Evolutionary conservation across 1,140 invertebrate genomes (phyloP).

Genomic region (Atta cephalotes): DNA sequence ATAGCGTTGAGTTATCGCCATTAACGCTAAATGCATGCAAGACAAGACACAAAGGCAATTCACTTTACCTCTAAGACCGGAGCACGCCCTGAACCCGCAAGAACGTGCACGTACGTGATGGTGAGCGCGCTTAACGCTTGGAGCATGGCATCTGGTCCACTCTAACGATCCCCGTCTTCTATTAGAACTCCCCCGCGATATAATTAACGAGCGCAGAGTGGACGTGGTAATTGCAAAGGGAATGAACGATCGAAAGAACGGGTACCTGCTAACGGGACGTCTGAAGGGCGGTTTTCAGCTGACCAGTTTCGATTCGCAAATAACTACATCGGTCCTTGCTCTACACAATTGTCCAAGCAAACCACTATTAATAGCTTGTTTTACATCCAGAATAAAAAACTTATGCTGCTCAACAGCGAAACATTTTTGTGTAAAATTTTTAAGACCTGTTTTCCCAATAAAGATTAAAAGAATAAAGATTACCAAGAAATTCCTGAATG

Average conservation of each 20-base stretch:
- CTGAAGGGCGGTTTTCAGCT: conserved; percentile 29
- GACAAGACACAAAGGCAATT: conserved; percentile 70
- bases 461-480: too few relatives aligned
- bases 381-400: background rate
- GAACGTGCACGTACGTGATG: conserved; percentile 58
- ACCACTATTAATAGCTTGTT: background rate
- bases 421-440: conserved; percentile 6
- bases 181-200: conserved; percentile 61
- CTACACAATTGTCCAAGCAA: conserved; percentile 18
- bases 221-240: conserved; percentile 69
- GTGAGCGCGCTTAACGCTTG: conserved; percentile 52
- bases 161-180: conserved; percentile 64
- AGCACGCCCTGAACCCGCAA: conserved; percentile 58
- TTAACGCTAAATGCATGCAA: conserved; percentile 72
- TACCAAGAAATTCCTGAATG: too few relatives aligned
- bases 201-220: conserved; percentile 66
- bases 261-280: conserved; percentile 43
- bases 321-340: conserved; percentile 16
- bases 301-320: conserved; percentile 34
- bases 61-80: conserved; percentile 61
- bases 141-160: conserved; percentile 64
- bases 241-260: conserved; percentile 61
- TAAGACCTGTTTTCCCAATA: background rate
- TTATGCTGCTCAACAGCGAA: background rate
- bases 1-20: conserved; percentile 69